Base-by-base conservation (phyloP, 35 echinoderm and acorn worm genomes). In the Anneissia japonica region DNA sequence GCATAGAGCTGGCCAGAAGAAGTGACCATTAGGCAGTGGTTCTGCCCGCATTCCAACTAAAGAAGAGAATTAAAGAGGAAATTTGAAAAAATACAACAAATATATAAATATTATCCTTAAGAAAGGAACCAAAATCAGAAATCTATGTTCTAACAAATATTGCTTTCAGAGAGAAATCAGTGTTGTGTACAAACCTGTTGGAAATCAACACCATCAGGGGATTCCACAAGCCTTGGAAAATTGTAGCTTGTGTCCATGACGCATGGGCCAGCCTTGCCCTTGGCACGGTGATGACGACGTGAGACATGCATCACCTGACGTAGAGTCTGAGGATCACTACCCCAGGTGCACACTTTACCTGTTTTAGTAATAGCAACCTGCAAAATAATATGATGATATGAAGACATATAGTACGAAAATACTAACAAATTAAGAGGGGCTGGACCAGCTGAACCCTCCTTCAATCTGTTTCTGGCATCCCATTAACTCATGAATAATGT, bases 21-120 rank as follows among this genome's bases (percentile, higher is more conserved):
- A 34, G 95, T 94, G n/a, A 98, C 38, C 26, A 98, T 77, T 35
- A 97, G 36, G 75, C 79, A 87, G 78, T 98, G 95, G 45, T 88
- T 98, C 23, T 82, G 78, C 6, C 88, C 89, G 75, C 84, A 90
- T 39, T 75, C 86, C 33, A 93, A 74, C 95, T 97, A n/a, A n/a
- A n/a, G n/a, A n/a, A n/a, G n/a, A n/a, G n/a, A n/a, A n/a, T n/a
- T n/a, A n/a, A n/a, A n/a, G n/a, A n/a, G n/a, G n/a, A n/a, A n/a
- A n/a, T n/a, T n/a, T n/a, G n/a, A n/a, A n/a, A n/a, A n/a, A n/a
- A n/a, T n/a, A n/a, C n/a, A n/a, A n/a, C n/a, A n/a, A n/a, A n/a
- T n/a, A n/a, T n/a, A n/a, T n/a, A n/a, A n/a, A n/a, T n/a, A n/a
- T n/a, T n/a, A n/a, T n/a, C n/a, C n/a, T n/a, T n/a, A n/a, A n/a